Conservation (phyloP, 2,888 invertebrate genomes). For the Nymphalis c-album region DNA sequence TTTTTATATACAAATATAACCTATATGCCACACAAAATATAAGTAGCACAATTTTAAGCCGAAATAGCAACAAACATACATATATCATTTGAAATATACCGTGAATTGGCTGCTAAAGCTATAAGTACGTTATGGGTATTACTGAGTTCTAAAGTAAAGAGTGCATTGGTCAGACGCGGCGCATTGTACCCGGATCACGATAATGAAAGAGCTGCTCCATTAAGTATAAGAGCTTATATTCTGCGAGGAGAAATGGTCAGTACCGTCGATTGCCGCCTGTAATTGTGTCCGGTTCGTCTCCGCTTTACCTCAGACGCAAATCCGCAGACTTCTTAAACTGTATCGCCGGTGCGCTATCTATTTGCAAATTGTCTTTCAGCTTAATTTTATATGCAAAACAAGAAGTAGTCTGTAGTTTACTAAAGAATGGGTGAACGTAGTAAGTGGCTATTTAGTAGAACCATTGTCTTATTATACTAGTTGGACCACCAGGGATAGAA, state of each 20-base stretch:
- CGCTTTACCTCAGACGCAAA: constrained; percentile 44
- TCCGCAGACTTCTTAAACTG: constrained; percentile 40
- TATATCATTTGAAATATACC: constrained; percentile 1
- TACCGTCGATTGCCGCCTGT: constrained; percentile 67
- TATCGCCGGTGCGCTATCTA: constrained; percentile 27
- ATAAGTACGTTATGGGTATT: constrained; percentile 19
- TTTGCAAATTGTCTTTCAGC: constrained; percentile 32
- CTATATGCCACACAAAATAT: too few relatives aligned
- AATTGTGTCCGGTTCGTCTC: constrained; percentile 72
- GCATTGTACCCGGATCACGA: constrained; percentile 58
- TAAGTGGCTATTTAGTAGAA: constrained; percentile 34
- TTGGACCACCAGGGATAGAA: constrained; percentile 58
- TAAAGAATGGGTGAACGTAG: constrained; percentile 15
- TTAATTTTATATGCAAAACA: constrained; percentile 36
- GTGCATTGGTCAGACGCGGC: constrained; percentile 43
- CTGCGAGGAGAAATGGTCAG: constrained; percentile 54
- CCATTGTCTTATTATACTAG: constrained; percentile 52
- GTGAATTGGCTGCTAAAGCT: constrained; percentile 16
- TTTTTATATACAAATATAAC: too few relatives aligned
- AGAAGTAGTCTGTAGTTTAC: constrained; percentile 11
- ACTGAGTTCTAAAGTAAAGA: constrained; percentile 34
- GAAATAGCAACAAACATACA: background rate
- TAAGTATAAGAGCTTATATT: constrained; percentile 68
- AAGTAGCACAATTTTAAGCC: background rate
- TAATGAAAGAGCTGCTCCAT: constrained; percentile 71